Base-by-base conservation (phyloP, 2,797 vertebrate species). In the Gobio occitaniae region DNA sequence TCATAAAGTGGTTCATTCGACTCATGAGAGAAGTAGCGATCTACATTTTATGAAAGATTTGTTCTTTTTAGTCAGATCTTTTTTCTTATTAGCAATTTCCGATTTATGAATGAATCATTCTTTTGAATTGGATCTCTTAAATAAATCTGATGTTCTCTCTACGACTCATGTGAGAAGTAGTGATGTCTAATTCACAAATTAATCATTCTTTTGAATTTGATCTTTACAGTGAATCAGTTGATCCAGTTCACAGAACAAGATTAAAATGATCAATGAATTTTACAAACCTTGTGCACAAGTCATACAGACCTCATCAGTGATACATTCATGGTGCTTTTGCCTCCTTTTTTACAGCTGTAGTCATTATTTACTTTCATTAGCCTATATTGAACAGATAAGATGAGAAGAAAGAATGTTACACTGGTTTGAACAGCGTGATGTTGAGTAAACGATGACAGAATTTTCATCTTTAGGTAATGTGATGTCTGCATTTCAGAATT, bases 401-500 rank as follows among this genome's bases (percentile, higher is more conserved):
- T 1, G 10, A 6, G 19, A 78, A 50, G 15, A 52, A 74, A 75
- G 29, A 21, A 75, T 4, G 10, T 36, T 1, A 12, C 36, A 63
- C 61, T 32, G 25, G 12, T 29, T 63, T 25, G 25, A 65, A 65
- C 63, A 65, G 63, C 13, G 15, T 65, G 63, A 65, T 6, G 25
- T 32, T 29, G 61, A 32, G 25, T 65, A 16, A 65, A 16, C 13
- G 7, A 65, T 32, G 25, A 32, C 13, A 65, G 29, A 32, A 16
- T 32, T 32, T 29, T 63, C 1, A 32, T 15, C 29, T 77, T 71
- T 66, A 9, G 38, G 19, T 78, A 78, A 72, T 78, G 41, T 81
- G 15, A 48, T 65, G 44, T 78, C 56, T 78, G 76, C 47, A 32
- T 84, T 63, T 59, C 54, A 72, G 38, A 87, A 84, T 56, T 0